Evolutionary conservation across 2,888 invertebrate species (phyloP), one percentile per base, ranked within the genome.

Genomic region (Microplitis deprimator): DNA sequence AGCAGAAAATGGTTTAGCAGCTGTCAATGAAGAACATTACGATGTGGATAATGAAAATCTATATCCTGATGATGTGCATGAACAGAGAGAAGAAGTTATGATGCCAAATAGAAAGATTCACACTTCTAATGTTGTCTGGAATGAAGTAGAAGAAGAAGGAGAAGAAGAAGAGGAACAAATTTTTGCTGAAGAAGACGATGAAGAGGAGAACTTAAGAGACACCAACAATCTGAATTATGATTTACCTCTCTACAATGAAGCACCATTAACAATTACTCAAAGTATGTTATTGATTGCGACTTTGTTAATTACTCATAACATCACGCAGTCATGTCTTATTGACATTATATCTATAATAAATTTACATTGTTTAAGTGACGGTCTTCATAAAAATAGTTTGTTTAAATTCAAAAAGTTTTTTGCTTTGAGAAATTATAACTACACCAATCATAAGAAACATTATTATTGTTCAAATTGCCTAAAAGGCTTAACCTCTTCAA

Each of bases 351-450:
- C 10, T 50, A 50, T 50, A 1, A 50, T 50, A 50, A 50, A 50
- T 50, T 50, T 50, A 50, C 50, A 50, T 50, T 50, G 50, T 1
- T 50, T 50, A 4, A 50, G 4, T 50, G 50, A 50, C 1, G 20
- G 41, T 16, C 10, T 40, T 40, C 39, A 41, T 7, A 68, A 69
- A 60, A 69, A 50, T 50, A 69, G 50, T 10, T 10, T 41, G 4
- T 20, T 50, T 69, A 50, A 17, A 20, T 69, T 69, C 7, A 69
- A 41, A 17, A 69, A 69, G 20, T 69, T 41, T 40, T 69, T 68
- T 50, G 50, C 10, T 50, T 10, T 50, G 1, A 10, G 50, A 10
- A 68, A 40, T 68, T 1, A 38, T 41, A 39, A 16, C 6, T 6
- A 1, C 1, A 40, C 50, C 2, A 16, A 41, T 6, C 8, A 50